Evolutionary conservation across 2,888 invertebrate species (phyloP).

Genomic region (Malachius bipustulatus): DNA sequence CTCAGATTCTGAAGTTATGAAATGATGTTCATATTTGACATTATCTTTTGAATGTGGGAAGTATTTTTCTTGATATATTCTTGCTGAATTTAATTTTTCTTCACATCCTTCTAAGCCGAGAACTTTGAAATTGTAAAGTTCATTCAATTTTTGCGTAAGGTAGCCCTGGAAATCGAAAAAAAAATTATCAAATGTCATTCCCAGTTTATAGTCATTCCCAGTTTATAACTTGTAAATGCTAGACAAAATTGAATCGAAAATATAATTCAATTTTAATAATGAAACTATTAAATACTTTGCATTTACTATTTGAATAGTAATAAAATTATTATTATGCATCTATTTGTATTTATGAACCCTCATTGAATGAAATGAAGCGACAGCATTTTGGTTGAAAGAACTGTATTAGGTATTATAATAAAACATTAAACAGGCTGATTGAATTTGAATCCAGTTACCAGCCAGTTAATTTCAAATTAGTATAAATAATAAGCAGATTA

Average conservation of each 20-base stretch:
- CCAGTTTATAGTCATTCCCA: background rate
- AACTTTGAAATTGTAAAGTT: conserved; percentile 46
- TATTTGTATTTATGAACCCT: too few species aligned
- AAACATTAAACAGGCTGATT: too few species aligned
- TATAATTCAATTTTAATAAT: too few species aligned
- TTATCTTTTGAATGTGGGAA: conserved; percentile 40
- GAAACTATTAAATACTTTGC: conserved; percentile 1
- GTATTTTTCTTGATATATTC: conserved; percentile 43
- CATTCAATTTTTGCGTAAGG: conserved; percentile 52
- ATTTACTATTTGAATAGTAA: too few species aligned
- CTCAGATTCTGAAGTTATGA: conserved; percentile 42
- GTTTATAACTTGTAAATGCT: background rate
- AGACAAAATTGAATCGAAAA: too few species aligned
- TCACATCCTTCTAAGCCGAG: conserved; percentile 56
- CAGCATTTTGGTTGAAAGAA: too few species aligned
- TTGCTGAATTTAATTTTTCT: conserved; percentile 44
- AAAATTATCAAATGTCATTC: background rate
- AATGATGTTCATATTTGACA: conserved; percentile 48
- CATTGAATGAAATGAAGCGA: too few species aligned
- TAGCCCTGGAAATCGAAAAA: conserved; percentile 52
- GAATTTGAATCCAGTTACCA: too few species aligned
- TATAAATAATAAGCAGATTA: too few species aligned
- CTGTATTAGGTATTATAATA: too few species aligned
- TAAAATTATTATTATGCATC: too few species aligned
- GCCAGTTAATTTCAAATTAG: too few species aligned